Base-by-base conservation (phyloP, 2,113 vertebrate genomes). In the Prolemur simus region DNA sequence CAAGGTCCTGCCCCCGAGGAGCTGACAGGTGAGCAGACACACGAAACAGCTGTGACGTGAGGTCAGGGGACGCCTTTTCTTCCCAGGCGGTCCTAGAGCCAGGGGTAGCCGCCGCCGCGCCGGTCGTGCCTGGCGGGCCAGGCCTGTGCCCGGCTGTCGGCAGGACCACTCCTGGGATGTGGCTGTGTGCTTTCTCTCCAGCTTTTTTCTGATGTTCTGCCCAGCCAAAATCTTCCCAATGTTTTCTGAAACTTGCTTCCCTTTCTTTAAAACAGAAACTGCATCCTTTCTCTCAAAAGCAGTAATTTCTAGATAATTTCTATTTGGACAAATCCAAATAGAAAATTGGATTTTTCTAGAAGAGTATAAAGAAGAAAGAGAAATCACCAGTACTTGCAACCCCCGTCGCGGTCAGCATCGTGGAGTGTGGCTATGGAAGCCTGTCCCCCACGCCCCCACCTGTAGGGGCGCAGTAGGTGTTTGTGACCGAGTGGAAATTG, bases 101-200 rank as follows among this genome's bases (percentile, higher is more conserved):
- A 56, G 54, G 2, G 89, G 15, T 0, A 14, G 68, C 39, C 29
- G 25, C 17, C 63, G 25, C 42, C 1, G 12, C 0, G 0, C 56
- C 25, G 5, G 5, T 1, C 21, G 23, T 14, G 25, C 32, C 66
- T 4, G 45, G 32, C 37, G 42, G 25, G 34, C 8, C 34, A 2
- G 78, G 66, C 34, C n/a, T n/a, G 6, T 9, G n/a, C 32, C 10
- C 23, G 34, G 45, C 56, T 12, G 10, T 18, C 29, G 7, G 21
- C 25, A 2, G 18, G 34, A 5, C 54, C 3, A 0, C 42, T 47
- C 17, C 4, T 3, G 63, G 54, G 52, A 3, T 11, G 23, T 49
- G 5, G 68, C 25, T 52, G 2, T 2, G 21, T 5, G 25, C 34
- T 84, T n/a, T 45, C 34, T n/a, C 49, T 8, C 39, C 14, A 2